Percentiles rank a stretch among this genome's conserved stretches.
Evolutionary conservation across 2,888 invertebrate species (phyloP).

Genomic region (Encarsia formosa): DNA sequence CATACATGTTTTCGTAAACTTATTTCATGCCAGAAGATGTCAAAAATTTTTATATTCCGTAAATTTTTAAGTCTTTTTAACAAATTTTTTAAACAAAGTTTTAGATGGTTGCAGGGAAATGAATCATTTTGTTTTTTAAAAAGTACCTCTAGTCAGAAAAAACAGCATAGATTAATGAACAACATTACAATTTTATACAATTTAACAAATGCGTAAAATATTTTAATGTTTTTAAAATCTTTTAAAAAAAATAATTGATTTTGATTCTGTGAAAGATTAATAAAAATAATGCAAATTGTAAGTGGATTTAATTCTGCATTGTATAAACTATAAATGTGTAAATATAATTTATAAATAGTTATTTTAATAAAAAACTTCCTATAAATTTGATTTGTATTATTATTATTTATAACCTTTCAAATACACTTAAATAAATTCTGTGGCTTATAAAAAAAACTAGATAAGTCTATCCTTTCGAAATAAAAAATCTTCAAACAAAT

Average conservation of each 20-base stretch:
- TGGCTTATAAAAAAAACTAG: too few relatives aligned
- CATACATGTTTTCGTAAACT: too few relatives aligned
- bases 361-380: constrained; percentile 12
- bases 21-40: too few relatives aligned
- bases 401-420: too few relatives aligned
- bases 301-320: constrained; percentile 4
- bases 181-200: not conserved
- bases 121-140: constrained; percentile 10
- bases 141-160: constrained; percentile 24
- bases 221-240: too few relatives aligned
- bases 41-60: too few relatives aligned
- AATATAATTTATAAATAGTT: constrained; percentile 18
- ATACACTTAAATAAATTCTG: too few relatives aligned
- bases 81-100: not conserved
- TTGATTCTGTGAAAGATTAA: too few relatives aligned
- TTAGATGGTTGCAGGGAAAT: constrained; percentile 3
- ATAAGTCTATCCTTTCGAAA: too few relatives aligned
- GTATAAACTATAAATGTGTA: constrained; percentile 18
- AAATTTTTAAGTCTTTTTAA: too few relatives aligned
- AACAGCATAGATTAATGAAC: constrained; percentile 3
- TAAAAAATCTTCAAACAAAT: too few relatives aligned
- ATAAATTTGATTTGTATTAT: not conserved
- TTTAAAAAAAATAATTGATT: too few relatives aligned
- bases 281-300: constrained; percentile 4
- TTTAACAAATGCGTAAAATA: not conserved